Base-by-base conservation (phyloP, 2,888 invertebrate species). In the Nemotelus pantherinus region DNA sequence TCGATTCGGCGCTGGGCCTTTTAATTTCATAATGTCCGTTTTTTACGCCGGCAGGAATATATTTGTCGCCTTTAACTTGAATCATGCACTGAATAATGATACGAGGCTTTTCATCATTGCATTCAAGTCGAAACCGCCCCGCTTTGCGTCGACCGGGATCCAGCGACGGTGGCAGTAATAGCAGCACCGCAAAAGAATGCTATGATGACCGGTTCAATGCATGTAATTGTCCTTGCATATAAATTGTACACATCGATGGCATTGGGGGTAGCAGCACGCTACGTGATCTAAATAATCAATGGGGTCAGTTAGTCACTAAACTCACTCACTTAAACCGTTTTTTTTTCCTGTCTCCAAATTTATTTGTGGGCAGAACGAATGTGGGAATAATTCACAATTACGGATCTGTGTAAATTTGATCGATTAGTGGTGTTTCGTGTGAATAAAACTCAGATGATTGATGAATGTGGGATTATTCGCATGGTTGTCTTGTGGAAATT, bases 21-120 rank as follows among this genome's bases (percentile, higher is more conserved):
- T 72, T 72, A 58, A 72, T 72, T 63, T 48, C 50, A 60, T 6
- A 74, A 74, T 60, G 74, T 74, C 74, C 74, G 74, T 63, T 74
- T 74, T 47, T 43, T 48, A 48, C 63, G 25, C 25, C 25, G 25
- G 25, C 25, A 74, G 74, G 74, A 74, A 74, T 74, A 74, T 60
- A 74, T 74, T 74, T 74, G 74, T 60, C 74, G 74, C 74, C 74
- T 74, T 74, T 74, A 63, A 63, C 48, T 60, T 39, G 47, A 74
- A 74, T 47, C 74, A 74, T 74, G 74, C 44, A 39, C 60, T 74
- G 74, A 74, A 74, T 74, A 74, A 48, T 74, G 60, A 74, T 60
- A 63, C 10, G 50, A 39, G 10, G 63, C 3, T 63, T 48, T 60
- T 55, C 39, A 67, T 48, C 10, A 64, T 43, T 47, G 50, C 55